These are phyloP conservation scores for Sakesphorus luctuosus DNA, from an alignment of 2,113 vertebrate species.

Conservation along the genomic window DNA sequence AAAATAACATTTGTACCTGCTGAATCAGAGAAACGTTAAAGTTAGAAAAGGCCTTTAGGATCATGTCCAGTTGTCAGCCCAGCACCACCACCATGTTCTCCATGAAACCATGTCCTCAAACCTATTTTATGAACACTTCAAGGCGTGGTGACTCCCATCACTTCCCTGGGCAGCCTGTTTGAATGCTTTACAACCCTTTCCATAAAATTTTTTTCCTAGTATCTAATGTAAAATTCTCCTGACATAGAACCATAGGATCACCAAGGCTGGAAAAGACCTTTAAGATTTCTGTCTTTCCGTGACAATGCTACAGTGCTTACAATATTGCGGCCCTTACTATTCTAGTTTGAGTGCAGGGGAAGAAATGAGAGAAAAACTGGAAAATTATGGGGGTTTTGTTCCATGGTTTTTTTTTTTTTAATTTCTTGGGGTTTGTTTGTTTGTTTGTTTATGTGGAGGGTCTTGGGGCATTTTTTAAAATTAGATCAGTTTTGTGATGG, in stretches of 20 bases:
- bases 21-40: not conserved
- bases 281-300: not conserved
- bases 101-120: not conserved
- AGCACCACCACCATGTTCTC: not conserved
- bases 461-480: too few relatives aligned
- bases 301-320: rapidly evolving
- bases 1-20: not conserved
- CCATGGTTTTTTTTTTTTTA: not conserved
- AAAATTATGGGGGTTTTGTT: not conserved
- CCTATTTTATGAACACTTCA: not conserved
- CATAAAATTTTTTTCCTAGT: not conserved
- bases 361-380: not conserved
- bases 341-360: not conserved
- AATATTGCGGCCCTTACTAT: not conserved
- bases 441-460: not conserved
- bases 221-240: not conserved
- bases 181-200: not conserved
- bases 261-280: not conserved
- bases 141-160: not conserved
- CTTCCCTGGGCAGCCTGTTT: not conserved
- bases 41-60: not conserved
- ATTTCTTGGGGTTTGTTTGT: not conserved
- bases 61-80: not conserved
- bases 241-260: not conserved
- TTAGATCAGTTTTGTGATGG: not conserved